Evolutionary conservation across 2,797 vertebrate species (phyloP), one percentile per base, ranked within the genome.

Genomic region (Chloroceryle amazona): DNA sequence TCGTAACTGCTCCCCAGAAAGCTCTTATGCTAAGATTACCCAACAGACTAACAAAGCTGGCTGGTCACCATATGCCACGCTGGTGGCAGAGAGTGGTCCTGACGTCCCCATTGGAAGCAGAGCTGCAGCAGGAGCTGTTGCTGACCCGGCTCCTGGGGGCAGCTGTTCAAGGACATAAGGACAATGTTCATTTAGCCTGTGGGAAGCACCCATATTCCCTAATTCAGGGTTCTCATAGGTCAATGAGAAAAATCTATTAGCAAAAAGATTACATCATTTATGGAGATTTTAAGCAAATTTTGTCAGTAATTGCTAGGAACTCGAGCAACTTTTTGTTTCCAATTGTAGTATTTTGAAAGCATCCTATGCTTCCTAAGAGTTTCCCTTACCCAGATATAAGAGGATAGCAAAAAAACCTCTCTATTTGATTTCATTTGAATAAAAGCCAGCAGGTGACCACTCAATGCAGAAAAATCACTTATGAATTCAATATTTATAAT

Each of bases 51-150:
- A 23, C 26, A 26, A 6, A 49, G 18, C 15, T 16, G 21, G 21
- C 23, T 44, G 51, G 15, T 41, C 5, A 5, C 37, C 39, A 1
- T 19, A 14, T 2, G 61, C 28, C 23, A 4, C 1, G 1, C 58
- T 44, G 28, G 10, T 39, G 15, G 35, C 54, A 15, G 81, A 25
- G 47, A 7, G 51, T 4, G 44, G 29, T 16, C 52, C 10, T 18
- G 33, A 3, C 0, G 0, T 29, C 22, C 57, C 63, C 4, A 0
- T 1, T 4, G 19, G 57, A 46, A 63, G 29, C 28, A 55, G 58
- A 26, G n/a, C 11, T 1, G 4, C 9, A 35, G 58, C 19, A 25
- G 28, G 61, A 33, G 35, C 58, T 29, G 28, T 13, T 1, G 3
- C 26, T 58, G 57, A 18, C 33, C n/a, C 1, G 0, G 26, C 41